A percentile compares a stretch with the other conserved stretches of the same genome.
Conservation (phyloP, 2,888 invertebrate species). For the Melieria picta region DNA sequence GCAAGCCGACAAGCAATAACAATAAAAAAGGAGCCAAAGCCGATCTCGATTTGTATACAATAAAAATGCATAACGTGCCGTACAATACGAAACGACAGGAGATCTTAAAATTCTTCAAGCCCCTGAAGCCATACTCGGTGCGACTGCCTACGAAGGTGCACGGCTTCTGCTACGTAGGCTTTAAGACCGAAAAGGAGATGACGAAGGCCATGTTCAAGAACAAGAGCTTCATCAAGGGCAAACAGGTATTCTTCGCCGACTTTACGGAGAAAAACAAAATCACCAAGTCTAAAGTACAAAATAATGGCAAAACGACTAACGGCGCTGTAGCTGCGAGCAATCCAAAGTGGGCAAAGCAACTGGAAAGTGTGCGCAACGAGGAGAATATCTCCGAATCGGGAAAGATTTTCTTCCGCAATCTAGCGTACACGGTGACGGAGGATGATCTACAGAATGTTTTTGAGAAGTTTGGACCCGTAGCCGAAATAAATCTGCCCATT, state of each 20-base stretch:
- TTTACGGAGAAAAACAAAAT: slow-evolving; percentile 67
- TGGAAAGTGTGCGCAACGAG: slow-evolving; percentile 74
- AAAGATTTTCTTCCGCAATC: slow-evolving; percentile 89
- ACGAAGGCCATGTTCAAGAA: slow-evolving; percentile 84
- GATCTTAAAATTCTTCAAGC: slow-evolving; percentile 85
- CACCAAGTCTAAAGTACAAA: slow-evolving; percentile 52
- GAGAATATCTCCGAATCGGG: slow-evolving; percentile 91
- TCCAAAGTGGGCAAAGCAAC: slow-evolving; percentile 72
- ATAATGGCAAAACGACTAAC: slow-evolving; percentile 32
- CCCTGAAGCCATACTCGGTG: slow-evolving; percentile 81
- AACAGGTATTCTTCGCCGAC: slow-evolving; percentile 70
- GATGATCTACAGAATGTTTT: slow-evolving; percentile 85
- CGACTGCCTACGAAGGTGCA: slow-evolving; percentile 80
- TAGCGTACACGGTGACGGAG: slow-evolving; percentile 87
- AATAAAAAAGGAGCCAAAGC: slow-evolving; percentile 59
- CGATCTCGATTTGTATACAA: slow-evolving; percentile 68
- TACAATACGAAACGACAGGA: slow-evolving; percentile 84
- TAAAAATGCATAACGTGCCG: slow-evolving; percentile 82
- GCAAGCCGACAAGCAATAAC: slow-evolving; percentile 5
- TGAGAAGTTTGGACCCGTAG: slow-evolving; percentile 84
- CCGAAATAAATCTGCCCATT: slow-evolving; percentile 89
- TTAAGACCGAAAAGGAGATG: slow-evolving; percentile 82
- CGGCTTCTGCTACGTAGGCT: slow-evolving; percentile 92
- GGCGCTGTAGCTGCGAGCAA: slow-evolving; percentile 26
- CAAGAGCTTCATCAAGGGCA: slow-evolving; percentile 84